Evolutionary conservation across 2,888 invertebrate genomes (phyloP), one percentile per base, ranked within the genome.

Genomic region (Hedychridium roseum): DNA sequence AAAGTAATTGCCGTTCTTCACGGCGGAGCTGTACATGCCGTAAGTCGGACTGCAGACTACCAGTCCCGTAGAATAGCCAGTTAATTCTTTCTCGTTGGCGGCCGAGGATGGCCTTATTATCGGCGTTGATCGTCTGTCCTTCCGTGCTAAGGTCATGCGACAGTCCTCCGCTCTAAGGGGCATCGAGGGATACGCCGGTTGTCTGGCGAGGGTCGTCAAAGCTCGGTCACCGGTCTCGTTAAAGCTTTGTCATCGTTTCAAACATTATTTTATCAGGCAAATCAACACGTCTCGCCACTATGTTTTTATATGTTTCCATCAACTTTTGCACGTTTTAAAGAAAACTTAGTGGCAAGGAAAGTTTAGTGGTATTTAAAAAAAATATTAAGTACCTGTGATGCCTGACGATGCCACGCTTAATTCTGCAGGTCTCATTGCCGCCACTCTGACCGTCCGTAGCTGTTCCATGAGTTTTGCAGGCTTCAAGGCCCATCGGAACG

Each of bases 171-270:
- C 51, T 6, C 78, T 67, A 17, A 78, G 45, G 0, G 78, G 78
- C 78, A 79, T 79, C 39, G 78, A 78, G 3, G 78, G 78, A 48
- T 79, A 79, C n/a, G 67, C 67, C 26, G 78, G 78, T 35, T 79
- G 78, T 17, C 78, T 68, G 12, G 78, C 78, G 15, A 79, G 50
- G 15, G 78, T 78, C 5, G 78, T 79, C 14, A 79, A 40, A 1
- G 75, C 58, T 30, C 78, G 65, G 50, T 79, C 78, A n/a, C 77
- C 77, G 17, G 78, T 78, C 36, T 78, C 78, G 54, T 79, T 79
- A 50, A 79, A 79, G 45, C 78, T 78, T 58, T 39, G 42, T 51
- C 62, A 60, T 62, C 48, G 53, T 62, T 52, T 49, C 7, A n/a
- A n/a, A n/a, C n/a, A n/a, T n/a, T n/a, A n/a, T n/a, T n/a, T n/a